Base-by-base conservation (phyloP, 2,797 vertebrate species). In the Mus caroli region DNA sequence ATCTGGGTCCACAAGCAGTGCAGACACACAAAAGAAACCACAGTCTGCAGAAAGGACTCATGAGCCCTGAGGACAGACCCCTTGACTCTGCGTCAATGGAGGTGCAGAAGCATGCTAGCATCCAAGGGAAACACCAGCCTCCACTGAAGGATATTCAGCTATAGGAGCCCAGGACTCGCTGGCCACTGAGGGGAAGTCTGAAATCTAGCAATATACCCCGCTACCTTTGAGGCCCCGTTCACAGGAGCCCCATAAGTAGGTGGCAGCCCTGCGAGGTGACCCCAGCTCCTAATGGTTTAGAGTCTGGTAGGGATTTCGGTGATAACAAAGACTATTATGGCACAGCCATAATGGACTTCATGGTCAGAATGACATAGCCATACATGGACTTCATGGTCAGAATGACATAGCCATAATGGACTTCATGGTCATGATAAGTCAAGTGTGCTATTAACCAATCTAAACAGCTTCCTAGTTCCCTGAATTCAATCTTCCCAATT, bases 401-500 rank as follows among this genome's bases (percentile, higher is more conserved):
- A n/a, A 64, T 12, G 2, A 75, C 6, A 46, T 1, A 58, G 31
- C 43, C 3, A 50, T 40, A 22, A 46, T 40, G 77, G 15, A 46
- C 43, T 46, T 76, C 75, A 76, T 28, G 40, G 43, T 28, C 37
- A 77, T 28, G 69, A 46, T n/a, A 20, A 28, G n/a, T 11, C 43
- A 91, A 43, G 22, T 76, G 43, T 22, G 90, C 76, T 77, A 75
- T 62, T 93, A 62, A 94, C 43, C 34, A 88, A 84, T 88, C 71
- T 56, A 91, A 94, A 80, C 87, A 85, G 69, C 62, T 88, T 84
- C 50, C 60, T 64, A 40, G 54, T 31, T 89, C 80, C 60, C 56
- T 73, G 50, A 77, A 91, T 12, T 91, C 77, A 80, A 84, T 64
- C 54, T 92, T 87, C 43, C 24, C 43, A 95, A 79, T 64, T 76